Percentiles rank a stretch among this genome's conserved stretches.
Evolutionary conservation across 2,113 vertebrate species (phyloP).

Genomic region (Callospermophilus lateralis): DNA sequence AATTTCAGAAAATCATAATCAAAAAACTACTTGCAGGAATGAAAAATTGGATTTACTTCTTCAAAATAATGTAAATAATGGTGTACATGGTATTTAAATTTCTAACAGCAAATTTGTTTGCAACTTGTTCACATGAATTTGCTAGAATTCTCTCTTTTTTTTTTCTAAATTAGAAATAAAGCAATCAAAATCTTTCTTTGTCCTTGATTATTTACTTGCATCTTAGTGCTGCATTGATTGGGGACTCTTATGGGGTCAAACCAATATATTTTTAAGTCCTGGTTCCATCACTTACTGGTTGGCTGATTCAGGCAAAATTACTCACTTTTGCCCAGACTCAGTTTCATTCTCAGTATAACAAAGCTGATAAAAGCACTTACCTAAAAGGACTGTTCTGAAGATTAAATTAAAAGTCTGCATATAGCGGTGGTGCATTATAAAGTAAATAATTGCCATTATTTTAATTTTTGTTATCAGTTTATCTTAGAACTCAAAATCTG

Average conservation of each 20-base stretch:
- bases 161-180: conserved; percentile 12
- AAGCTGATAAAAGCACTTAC: not conserved
- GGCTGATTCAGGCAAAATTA: not conserved
- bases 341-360: not conserved
- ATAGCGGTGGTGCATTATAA: not conserved
- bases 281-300: not conserved
- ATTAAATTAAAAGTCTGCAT: not conserved
- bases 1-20: not conserved
- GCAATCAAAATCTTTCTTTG: not conserved
- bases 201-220: not conserved
- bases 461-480: conserved; percentile 20
- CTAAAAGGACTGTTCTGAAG: not conserved
- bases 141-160: not conserved
- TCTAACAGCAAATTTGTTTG: not conserved
- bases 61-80: not conserved
- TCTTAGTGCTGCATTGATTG: not conserved
- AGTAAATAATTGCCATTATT: not conserved
- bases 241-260: not conserved
- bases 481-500: not conserved
- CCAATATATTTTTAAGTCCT: not conserved
- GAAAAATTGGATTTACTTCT: not conserved
- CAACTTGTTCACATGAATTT: not conserved
- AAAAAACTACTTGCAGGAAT: conserved; percentile 36
- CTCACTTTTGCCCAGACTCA: not conserved
- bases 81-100: not conserved